These are phyloP conservation scores for Matsumyia berberina DNA, from an alignment of 2,888 invertebrate species.

Conservation along the genomic window DNA sequence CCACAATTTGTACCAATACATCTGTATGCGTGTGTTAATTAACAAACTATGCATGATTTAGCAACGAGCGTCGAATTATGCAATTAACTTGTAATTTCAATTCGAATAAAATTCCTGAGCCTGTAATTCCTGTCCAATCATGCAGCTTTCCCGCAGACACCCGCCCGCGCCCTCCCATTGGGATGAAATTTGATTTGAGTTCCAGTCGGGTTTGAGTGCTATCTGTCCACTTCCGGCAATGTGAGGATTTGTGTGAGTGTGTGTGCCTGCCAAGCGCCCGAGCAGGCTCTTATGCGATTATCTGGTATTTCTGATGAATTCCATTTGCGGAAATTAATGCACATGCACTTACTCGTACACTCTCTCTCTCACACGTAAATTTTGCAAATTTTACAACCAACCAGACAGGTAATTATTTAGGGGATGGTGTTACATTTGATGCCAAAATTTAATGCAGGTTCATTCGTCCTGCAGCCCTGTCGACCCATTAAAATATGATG, in stretches of 20 bases:
- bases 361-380: not conserved
- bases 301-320: slow-evolving; percentile 71
- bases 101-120: slow-evolving; percentile 72
- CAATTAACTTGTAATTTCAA: slow-evolving; percentile 75
- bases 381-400: slow-evolving; percentile 51
- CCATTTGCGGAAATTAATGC: slow-evolving; percentile 70
- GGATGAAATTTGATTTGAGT: slow-evolving; percentile 72
- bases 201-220: slow-evolving; percentile 68
- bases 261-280: slow-evolving; percentile 1
- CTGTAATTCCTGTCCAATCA: slow-evolving; percentile 72
- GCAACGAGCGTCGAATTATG: slow-evolving; percentile 71
- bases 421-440: slow-evolving; percentile 62
- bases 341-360: slow-evolving; percentile 15
- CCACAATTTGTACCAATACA: no score
- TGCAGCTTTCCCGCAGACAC: not conserved
- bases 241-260: slow-evolving; percentile 16
- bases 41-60: slow-evolving; percentile 76
- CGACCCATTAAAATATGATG: slow-evolving; percentile 33
- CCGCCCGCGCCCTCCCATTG: slow-evolving; percentile 5
- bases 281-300: slow-evolving; percentile 66
- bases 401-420: slow-evolving; percentile 70
- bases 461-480: slow-evolving; percentile 10
- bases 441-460: slow-evolving; percentile 54
- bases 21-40: slow-evolving; percentile 67
- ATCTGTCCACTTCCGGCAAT: slow-evolving; percentile 61